phyloP scores from a whole-genome alignment of 2,888 invertebrate species.

The Folsomia manolachei region DNA sequence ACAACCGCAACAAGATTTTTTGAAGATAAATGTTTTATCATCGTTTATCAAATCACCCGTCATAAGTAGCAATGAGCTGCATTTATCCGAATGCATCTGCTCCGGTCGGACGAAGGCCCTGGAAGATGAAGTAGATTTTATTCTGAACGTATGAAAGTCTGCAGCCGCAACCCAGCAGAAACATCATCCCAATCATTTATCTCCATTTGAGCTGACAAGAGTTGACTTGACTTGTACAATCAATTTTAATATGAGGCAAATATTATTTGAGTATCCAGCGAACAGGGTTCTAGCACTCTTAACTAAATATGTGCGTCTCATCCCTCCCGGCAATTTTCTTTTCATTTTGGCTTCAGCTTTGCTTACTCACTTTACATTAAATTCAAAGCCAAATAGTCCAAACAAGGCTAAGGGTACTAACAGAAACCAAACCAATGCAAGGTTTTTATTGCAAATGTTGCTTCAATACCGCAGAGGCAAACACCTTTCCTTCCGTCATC shows the following conservation, averaged over 20 bases:
- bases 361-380: background rate
- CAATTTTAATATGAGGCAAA: conserved; percentile 7
- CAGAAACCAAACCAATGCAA: too few relatives aligned
- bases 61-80: background rate
- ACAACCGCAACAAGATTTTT: too few relatives aligned
- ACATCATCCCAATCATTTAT: conserved; percentile 1
- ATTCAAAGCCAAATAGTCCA: too few relatives aligned
- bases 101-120: background rate
- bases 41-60: background rate
- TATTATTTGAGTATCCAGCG: background rate
- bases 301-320: background rate
- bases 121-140: background rate
- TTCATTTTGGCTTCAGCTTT: background rate
- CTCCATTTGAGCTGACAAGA: background rate
- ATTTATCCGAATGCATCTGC: background rate
- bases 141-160: too few relatives aligned
- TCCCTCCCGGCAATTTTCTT: conserved; percentile 6
- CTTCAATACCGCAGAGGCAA: background rate
- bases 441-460: too few relatives aligned
- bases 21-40: too few relatives aligned
- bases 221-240: background rate
- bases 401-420: too few relatives aligned
- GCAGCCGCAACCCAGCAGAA: background rate
- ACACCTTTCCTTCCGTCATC: conserved; percentile 8
- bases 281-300: background rate